Base-by-base conservation (phyloP, 2,888 invertebrate species). In the Lasiommata megera region DNA sequence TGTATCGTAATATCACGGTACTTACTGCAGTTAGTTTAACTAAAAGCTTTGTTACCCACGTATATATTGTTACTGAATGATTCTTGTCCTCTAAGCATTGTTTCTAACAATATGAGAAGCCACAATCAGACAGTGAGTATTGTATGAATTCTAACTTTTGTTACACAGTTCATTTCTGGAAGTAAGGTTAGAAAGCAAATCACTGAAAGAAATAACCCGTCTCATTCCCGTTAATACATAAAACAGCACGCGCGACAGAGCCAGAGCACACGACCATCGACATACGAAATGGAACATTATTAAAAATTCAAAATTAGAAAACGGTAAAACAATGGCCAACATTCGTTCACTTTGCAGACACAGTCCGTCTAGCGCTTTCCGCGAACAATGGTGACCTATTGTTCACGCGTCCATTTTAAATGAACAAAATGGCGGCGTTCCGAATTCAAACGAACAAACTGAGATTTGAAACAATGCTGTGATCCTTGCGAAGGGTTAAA, bases 381-480 rank as follows among this genome's bases (percentile, higher is more conserved):
- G 60, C 64, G 80, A 85, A 89, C 87, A 90, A 88, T 85, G 77
- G 84, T 69, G 65, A 66, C 66, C 84, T 79, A 88, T 88, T 90
- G 88, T 90, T 79, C 77, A 76, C 74, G 69, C 87, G 89, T 88
- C 90, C 88, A 88, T 90, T 88, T 87, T 87, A 89, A 88, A 88
- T 86, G 85, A 88, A 83, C 86, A 89, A 89, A 87, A 90, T 90
- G 89, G 89, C 89, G 79, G 77, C 72, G 69, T 61, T 65, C 68
- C 69, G 69, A 85, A 84, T 84, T 83, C 82, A 82, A 65, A 64
- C 64, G 67, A 62, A 62, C 65, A 74, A 77, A 80, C 77, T 77
- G 72, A 65, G 73, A 76, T 85, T 79, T 88, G 86, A 89, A 87
- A 89, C 88, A 89, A 89, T 87, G 80, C 79, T 76, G 80, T 88